A percentile compares a stretch with the other conserved stretches of the same genome.
These are phyloP conservation scores for Drosophila suzukii DNA, from an alignment of 1,140 invertebrate species.

Conservation along the genomic window DNA sequence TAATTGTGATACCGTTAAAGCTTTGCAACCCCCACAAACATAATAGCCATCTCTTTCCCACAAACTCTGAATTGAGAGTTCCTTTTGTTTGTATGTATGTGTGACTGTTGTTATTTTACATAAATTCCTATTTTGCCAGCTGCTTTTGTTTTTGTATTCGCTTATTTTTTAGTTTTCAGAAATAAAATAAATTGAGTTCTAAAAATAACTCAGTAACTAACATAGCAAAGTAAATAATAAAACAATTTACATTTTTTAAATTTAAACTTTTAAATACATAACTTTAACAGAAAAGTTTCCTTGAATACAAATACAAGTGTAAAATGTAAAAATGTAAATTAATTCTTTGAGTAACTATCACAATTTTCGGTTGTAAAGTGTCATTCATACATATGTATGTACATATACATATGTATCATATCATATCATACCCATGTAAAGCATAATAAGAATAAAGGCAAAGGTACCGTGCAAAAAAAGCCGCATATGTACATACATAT, in stretches of 20 bases:
- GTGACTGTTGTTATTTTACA: constrained; percentile 1
- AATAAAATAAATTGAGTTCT: too few species aligned
- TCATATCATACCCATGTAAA: neutral
- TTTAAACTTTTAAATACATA: too few species aligned
- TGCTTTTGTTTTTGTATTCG: constrained; percentile 9
- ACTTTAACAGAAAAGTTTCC: too few species aligned
- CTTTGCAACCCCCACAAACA: constrained; percentile 52
- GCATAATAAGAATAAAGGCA: constrained; percentile 15
- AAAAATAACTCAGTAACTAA: neutral
- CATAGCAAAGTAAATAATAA: too few species aligned
- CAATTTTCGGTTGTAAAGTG: neutral
- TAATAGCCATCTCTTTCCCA: constrained; percentile 25
- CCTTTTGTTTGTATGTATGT: neutral
- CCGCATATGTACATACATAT: neutral
- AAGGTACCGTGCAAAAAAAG: constrained; percentile 2
- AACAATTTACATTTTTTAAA: too few species aligned
- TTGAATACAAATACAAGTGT: too few species aligned
- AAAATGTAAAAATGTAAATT: too few species aligned
- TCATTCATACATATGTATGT: neutral
- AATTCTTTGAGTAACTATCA: neutral
- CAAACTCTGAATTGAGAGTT: constrained; percentile 16
- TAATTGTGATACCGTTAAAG: constrained; percentile 51
- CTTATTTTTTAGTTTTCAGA: neutral
- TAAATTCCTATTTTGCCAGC: constrained; percentile 16
- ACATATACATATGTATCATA: neutral